Conservation (phyloP, 2,113 vertebrate genomes). For the Sminthopsis crassicaudata region DNA sequence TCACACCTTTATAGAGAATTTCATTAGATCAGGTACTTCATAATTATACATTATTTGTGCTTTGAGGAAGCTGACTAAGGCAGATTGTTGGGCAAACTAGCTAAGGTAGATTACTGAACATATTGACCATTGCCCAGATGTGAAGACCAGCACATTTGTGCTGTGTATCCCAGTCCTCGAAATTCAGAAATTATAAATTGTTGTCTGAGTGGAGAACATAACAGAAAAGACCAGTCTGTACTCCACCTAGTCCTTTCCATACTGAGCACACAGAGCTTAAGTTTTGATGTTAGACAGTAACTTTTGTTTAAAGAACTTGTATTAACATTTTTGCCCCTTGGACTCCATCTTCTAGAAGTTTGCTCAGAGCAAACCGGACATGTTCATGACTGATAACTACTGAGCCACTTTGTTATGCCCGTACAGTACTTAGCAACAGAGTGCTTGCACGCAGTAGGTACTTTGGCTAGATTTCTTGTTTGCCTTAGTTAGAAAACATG, state of each 20-base stretch:
- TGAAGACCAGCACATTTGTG: neutral
- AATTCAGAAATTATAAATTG: neutral
- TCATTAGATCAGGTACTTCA: neutral
- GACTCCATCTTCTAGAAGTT: neutral
- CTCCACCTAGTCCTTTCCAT: neutral
- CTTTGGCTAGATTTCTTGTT: neutral
- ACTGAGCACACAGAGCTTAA: neutral
- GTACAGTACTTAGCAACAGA: neutral
- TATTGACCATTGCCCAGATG: neutral
- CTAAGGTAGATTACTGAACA: neutral
- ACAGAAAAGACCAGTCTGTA: neutral
- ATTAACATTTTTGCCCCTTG: slow-evolving; percentile 10
- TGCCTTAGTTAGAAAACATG: slow-evolving; percentile 27
- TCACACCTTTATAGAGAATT: neutral
- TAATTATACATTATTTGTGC: neutral
- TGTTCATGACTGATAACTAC: neutral
- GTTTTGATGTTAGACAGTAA: neutral
- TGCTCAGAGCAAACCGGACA: neutral
- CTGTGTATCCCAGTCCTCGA: neutral
- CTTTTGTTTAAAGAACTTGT: slow-evolving; percentile 23
- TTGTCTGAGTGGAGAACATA: neutral
- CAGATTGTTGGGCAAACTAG: neutral
- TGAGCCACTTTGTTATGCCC: slow-evolving; percentile 1
- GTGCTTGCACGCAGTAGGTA: slow-evolving; percentile 14
- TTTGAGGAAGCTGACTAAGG: neutral